Evolutionary conservation across 2,113 vertebrate species (phyloP).

Genomic region (Rostratula benghalensis): DNA sequence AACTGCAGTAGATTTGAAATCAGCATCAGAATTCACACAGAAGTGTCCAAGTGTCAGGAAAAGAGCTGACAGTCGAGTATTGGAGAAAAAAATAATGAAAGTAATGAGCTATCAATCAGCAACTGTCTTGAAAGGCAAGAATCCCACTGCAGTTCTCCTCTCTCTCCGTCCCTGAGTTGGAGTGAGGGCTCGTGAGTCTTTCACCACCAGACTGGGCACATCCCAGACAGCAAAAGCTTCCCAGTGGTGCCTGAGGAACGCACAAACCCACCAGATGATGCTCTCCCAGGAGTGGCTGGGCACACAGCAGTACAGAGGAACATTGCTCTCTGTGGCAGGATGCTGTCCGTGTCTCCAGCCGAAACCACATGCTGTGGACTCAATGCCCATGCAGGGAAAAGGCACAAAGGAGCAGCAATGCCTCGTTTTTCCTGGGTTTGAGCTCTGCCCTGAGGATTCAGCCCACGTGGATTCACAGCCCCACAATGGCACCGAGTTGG

Average conservation of each 20-base stretch:
- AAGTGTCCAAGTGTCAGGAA: not conserved
- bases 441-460: slow-evolving; percentile 59
- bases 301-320: not conserved
- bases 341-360: not conserved
- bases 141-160: not conserved
- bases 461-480: not conserved
- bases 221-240: not conserved
- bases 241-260: not conserved
- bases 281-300: not conserved
- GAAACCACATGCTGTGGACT: not conserved
- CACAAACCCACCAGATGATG: not conserved
- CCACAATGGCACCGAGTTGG: accelerated
- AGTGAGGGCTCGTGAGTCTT: accelerated
- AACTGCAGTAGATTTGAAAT: accelerated
- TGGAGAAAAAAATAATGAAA: not conserved
- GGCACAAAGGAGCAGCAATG: slow-evolving; percentile 46
- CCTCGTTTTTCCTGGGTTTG: slow-evolving; percentile 35
- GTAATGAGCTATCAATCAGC: not conserved
- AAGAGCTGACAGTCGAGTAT: not conserved
- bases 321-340: not conserved
- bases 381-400: not conserved
- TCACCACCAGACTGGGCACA: not conserved
- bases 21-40: not conserved
- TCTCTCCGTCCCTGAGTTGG: not conserved
- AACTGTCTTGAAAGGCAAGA: not conserved